These are phyloP conservation scores for Melipona quadrifasciata DNA, from an alignment of 1,140 invertebrate genomes.

Conservation along the genomic window DNA sequence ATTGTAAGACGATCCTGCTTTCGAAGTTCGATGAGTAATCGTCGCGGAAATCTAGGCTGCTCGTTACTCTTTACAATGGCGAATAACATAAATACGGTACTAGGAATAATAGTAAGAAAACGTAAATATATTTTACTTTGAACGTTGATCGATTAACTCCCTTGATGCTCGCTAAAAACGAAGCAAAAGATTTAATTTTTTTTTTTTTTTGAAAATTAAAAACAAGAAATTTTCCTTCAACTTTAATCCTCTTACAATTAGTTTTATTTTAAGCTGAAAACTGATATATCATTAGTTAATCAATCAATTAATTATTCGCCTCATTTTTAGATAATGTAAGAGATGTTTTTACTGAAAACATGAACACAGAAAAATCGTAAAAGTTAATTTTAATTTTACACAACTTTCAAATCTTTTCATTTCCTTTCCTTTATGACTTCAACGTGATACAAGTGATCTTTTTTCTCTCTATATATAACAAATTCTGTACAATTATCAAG, in stretches of 20 bases:
- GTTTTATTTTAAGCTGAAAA: no score
- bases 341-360: no score
- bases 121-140: conserved; percentile 4
- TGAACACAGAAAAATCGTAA: no score
- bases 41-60: conserved; percentile 8
- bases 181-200: not conserved
- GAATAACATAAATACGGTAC: conserved; percentile 40
- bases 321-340: no score
- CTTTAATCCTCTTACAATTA: no score
- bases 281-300: no score
- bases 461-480: no score
- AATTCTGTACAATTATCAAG: not conserved
- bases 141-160: not conserved
- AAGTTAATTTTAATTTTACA: not conserved
- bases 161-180: no score
- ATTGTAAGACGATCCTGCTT: not conserved
- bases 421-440: not conserved
- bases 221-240: not conserved
- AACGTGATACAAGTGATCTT: not conserved
- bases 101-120: conserved; percentile 35
- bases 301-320: no score
- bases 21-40: not conserved
- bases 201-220: no score
- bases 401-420: not conserved
- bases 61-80: conserved; percentile 39